phyloP scores from a whole-genome alignment of 2,113 vertebrate genomes.

The Vimba vimba region DNA sequence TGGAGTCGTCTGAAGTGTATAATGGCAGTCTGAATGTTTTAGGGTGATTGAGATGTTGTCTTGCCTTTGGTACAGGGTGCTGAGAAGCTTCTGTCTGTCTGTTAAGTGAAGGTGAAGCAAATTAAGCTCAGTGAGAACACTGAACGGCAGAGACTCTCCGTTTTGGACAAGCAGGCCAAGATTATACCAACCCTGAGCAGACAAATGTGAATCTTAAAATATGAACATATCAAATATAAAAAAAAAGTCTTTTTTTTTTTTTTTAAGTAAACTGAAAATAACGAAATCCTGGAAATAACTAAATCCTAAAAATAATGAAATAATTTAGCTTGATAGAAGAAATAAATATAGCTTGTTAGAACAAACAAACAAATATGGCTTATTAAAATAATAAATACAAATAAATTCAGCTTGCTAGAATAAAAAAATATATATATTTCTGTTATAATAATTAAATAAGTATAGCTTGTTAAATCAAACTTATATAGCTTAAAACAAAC shows the following conservation, averaged over 20 bases:
- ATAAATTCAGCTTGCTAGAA: too few relatives aligned
- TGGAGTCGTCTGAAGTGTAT: not conserved
- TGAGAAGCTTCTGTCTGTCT: constrained; percentile 65
- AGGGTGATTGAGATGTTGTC: not conserved
- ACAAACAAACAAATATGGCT: not conserved
- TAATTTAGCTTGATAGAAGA: not conserved
- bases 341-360: not conserved
- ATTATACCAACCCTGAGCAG: constrained; percentile 78
- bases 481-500: too few relatives aligned
- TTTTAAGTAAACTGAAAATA: not conserved
- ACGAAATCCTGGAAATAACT: not conserved
- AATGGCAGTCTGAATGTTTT: not conserved
- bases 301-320: not conserved
- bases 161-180: constrained; percentile 77
- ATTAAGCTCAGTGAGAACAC: constrained; percentile 68
- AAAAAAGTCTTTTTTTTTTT: too few relatives aligned
- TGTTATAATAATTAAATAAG: too few relatives aligned
- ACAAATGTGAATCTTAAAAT: not conserved
- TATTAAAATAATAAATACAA: too few relatives aligned
- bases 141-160: constrained; percentile 68
- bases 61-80: constrained; percentile 73
- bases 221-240: not conserved
- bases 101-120: constrained; percentile 66
- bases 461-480: too few relatives aligned
- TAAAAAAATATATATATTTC: too few relatives aligned